A percentile compares a stretch with the other conserved stretches of the same genome.
phyloP scores from a whole-genome alignment of 2,797 vertebrate genomes.

The Podarcis lilfordi region DNA sequence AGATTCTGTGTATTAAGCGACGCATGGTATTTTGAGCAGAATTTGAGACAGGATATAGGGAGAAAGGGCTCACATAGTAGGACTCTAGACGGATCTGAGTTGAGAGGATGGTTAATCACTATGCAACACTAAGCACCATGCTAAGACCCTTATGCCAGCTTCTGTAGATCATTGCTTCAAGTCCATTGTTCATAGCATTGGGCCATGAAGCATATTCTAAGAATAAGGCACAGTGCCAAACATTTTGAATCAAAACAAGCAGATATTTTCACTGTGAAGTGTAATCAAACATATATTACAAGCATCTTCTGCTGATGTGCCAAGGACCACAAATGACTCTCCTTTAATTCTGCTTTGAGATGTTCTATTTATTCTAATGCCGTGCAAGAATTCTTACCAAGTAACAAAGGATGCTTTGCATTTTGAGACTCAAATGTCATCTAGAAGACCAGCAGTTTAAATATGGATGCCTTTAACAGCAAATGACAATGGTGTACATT shows the following conservation, averaged over 20 bases:
- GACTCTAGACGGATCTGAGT: neutral
- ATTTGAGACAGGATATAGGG: neutral
- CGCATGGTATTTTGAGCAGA: neutral
- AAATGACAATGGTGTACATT: neutral
- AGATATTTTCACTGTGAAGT: neutral
- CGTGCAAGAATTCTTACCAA: neutral
- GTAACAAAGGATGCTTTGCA: neutral
- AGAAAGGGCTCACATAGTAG: neutral
- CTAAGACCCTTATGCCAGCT: neutral
- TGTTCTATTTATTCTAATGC: neutral
- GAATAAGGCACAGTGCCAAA: neutral
- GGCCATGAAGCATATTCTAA: neutral
- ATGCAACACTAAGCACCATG: no score
- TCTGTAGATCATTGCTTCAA: neutral
- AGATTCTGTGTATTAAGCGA: neutral
- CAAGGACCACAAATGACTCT: neutral
- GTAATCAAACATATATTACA: neutral
- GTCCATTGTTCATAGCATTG: neutral
- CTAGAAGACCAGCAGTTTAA: neutral
- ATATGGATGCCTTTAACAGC: fast-evolving
- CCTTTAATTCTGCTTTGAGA: neutral
- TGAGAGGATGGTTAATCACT: neutral
- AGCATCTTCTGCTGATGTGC: neutral
- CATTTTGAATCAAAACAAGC: neutral
- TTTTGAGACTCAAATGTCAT: neutral